Base-by-base conservation (phyloP, 2,113 vertebrate genomes). In the Clarias magur region DNA sequence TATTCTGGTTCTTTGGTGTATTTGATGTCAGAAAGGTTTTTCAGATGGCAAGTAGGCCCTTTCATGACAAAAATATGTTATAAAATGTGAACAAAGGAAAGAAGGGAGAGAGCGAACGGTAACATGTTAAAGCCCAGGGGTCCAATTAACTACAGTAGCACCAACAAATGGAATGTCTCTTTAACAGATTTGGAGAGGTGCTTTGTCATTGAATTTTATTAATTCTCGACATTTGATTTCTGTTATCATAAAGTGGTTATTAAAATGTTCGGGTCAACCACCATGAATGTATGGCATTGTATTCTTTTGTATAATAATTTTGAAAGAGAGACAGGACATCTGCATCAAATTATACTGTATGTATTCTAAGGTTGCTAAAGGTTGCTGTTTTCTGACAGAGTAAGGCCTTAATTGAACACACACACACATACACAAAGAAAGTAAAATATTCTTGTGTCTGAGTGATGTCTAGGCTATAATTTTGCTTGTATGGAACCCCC, bases 91-190 rank as follows among this genome's bases (percentile, higher is more conserved):
- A 30, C 59, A 63, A 23, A 70, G n/a, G 80, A 59, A 25, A 79
- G n/a, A 48, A 57, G 85, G 53, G 79, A 70, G 27, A 48, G 48
- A 34, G 42, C 48, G 75, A 30, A 42, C 30, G 65, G 68, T 70
- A 84, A 54, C 30, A 12, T 21, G 19, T 85, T 48, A 90, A 91
- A 86, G 57, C 89, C 90, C 86, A 89, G 79, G 91, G 89, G 91
- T 86, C 90, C 86, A 89, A 86, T 89, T 90, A 92, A 86, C 67
- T 82, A 72, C 56, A 82, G 82, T 89, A 82, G 87, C 68, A 85
- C 84, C 79, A 83, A 87, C 76, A 90, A 91, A 88, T 91, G 84
- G 88, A 84, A 90, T 82, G 88, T 82, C 87, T 75, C 82, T 91
- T 87, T 88, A 89, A 87, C 83, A 68, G 84, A 72, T 86, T 88